phyloP scores from a whole-genome alignment of 1,140 invertebrate genomes.

The Paralvinella palmiformis region DNA sequence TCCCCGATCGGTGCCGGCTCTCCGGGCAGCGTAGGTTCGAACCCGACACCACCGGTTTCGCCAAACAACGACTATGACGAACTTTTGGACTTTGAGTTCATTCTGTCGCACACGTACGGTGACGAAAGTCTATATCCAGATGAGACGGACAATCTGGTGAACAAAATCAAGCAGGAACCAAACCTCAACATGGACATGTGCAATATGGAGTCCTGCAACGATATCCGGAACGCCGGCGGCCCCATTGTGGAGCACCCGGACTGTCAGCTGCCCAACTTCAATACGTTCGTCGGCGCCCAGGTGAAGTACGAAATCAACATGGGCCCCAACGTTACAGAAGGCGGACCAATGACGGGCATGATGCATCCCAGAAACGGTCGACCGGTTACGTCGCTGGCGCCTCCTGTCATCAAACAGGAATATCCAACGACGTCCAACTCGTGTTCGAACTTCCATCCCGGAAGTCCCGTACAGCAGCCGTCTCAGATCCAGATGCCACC shows the following conservation, averaged over 20 bases:
- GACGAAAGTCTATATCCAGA: conserved; percentile 26
- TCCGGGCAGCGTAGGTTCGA: conserved; percentile 10
- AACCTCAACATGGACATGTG: too few species aligned
- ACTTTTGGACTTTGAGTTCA: conserved; percentile 46
- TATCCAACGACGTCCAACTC: too few species aligned
- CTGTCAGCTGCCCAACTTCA: conserved; percentile 40
- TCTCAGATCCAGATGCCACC: too few species aligned
- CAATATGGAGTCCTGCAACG: conserved; percentile 31
- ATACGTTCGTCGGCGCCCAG: conserved; percentile 46
- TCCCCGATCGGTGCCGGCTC: background rate
- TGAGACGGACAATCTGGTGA: conserved; percentile 20
- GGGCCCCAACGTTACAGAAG: background rate
- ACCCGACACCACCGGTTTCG: conserved; percentile 14
- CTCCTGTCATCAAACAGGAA: too few species aligned
- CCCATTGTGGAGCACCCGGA: conserved; percentile 25
- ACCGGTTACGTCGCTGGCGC: background rate
- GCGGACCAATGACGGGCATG: conserved; percentile 1
- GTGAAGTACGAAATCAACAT: conserved; percentile 38
- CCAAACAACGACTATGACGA: conserved; percentile 32
- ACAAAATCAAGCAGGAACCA: background rate
- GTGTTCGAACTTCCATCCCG: too few species aligned
- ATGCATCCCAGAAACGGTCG: background rate
- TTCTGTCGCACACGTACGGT: conserved; percentile 39
- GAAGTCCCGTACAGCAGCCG: too few species aligned
- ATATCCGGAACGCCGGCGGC: conserved; percentile 23